phyloP scores from a whole-genome alignment of 1,140 invertebrate species.

The Charaxes varanes region DNA sequence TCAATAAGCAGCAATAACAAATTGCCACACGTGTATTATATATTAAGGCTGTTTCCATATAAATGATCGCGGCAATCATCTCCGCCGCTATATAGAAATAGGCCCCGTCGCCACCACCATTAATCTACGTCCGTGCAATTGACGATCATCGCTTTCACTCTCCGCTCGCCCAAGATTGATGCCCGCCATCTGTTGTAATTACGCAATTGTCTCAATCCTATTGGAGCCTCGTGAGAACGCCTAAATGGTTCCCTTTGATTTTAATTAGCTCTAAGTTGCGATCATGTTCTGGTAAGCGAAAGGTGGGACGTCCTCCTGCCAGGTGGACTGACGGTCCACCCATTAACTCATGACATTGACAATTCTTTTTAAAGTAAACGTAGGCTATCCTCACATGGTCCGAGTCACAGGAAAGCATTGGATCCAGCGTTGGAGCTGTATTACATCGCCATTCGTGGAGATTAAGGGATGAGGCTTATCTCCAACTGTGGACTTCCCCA shows the following conservation, averaged over 20 bases:
- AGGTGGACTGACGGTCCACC: too few relatives aligned
- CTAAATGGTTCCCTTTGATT: constrained; percentile 9
- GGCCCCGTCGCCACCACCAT: constrained; percentile 16
- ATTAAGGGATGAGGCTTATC: too few relatives aligned
- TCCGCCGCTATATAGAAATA: constrained; percentile 14
- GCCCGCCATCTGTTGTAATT: constrained; percentile 24
- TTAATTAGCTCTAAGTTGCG: too few relatives aligned
- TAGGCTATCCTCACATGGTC: too few relatives aligned
- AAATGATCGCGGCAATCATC: constrained; percentile 13
- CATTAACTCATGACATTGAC: too few relatives aligned
- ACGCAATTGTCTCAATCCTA: constrained; percentile 22
- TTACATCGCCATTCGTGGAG: too few relatives aligned
- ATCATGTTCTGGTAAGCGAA: too few relatives aligned
- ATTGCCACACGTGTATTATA: constrained; percentile 5
- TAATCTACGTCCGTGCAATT: constrained; percentile 22
- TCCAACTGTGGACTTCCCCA: too few relatives aligned
- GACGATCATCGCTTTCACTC: constrained; percentile 29
- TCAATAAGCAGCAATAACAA: neutral
- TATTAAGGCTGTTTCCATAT: constrained; percentile 14
- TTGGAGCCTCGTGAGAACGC: neutral
- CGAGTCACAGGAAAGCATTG: too few relatives aligned
- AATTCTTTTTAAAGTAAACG: too few relatives aligned
- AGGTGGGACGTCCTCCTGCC: too few relatives aligned
- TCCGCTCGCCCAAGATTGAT: constrained; percentile 22
- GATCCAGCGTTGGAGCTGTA: too few relatives aligned